Evolutionary conservation across 2,797 vertebrate genomes (phyloP), one percentile per base, ranked within the genome.

Genomic region (Urocyon cinereoargenteus): DNA sequence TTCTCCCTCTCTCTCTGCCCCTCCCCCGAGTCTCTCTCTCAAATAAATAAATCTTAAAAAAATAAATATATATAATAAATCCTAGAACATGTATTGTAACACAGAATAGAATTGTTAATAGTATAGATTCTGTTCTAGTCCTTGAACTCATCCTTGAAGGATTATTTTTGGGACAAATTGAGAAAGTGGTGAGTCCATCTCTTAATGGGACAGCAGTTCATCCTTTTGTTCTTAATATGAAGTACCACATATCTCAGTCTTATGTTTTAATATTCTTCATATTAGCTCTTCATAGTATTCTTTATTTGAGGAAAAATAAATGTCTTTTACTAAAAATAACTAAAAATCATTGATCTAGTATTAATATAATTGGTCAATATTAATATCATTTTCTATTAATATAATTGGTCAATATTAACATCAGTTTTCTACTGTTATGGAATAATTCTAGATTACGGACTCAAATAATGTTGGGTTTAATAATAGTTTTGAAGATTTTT

Each of bases 251-350:
- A 36, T 21, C 10, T 66, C 14, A 72, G 16, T 61, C 68, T n/a
- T 64, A 34, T 64, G 12, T 70, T 85, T 93, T 85, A 68, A 45
- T 93, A 16, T 28, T 81, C 5, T 28, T 66, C 9, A 64, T 75
- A 53, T 51, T 22, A 70, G 6, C 31, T 89, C 31, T 75, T 92
- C 31, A 19, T 89, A 82, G 8, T 66, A 34, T 66, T 89, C 26
- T 77, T 92, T n/a, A 68, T 89, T 45, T 7, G 40, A 77, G 11
- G 16, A 68, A 79, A 87, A 51, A 22, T 11, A 87, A 90, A 34
- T 10, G 1, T 66, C 8, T 88, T 79, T 91, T 73, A 57, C 5
- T 81, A 49, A 85, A 73, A 95, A 61, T 51, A 83, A 68, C 24
- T 53, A 34, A 49, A n/a, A 77, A 51, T 0, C 2, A 53, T 81